Conservation (phyloP, 2,113 vertebrate species). For the Phaethornis superciliosus region DNA sequence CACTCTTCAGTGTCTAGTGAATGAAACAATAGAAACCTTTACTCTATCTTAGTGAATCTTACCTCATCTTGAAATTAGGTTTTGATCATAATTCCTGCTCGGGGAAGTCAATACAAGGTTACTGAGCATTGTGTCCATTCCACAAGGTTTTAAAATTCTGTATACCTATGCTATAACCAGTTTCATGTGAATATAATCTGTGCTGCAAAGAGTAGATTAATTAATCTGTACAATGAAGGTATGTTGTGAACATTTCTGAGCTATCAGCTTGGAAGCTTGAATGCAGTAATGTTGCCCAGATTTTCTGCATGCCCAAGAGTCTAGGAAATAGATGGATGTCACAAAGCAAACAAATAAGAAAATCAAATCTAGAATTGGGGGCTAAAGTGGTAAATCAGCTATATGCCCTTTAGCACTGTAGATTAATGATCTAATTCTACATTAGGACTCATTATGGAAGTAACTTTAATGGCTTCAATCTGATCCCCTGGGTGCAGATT, state of each 20-base stretch:
- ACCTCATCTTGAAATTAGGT: conserved; percentile 58
- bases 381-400: background rate
- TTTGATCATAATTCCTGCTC: conserved; percentile 64
- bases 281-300: background rate
- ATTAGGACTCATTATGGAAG: background rate
- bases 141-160: conserved; percentile 3
- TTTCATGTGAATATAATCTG: conserved; percentile 33
- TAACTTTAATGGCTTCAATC: conserved; percentile 9
- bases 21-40: conserved; percentile 51
- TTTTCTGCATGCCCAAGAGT: background rate
- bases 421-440: background rate
- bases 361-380: background rate
- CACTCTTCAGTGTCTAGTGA: conserved; percentile 19
- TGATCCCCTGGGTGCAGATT: background rate
- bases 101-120: conserved; percentile 58
- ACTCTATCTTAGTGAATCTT: conserved; percentile 54
- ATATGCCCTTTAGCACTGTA: background rate
- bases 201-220: conserved; percentile 19
- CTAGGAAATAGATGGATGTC: background rate
- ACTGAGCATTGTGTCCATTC: conserved; percentile 32
- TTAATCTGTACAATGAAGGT: conserved; percentile 28
- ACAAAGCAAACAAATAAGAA: conserved; percentile 15
- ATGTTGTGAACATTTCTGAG: background rate
- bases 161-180: background rate
- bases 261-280: background rate